These are phyloP conservation scores for Apodemus speciosus DNA, from an alignment of 2,113 vertebrate species.

Conservation along the genomic window DNA sequence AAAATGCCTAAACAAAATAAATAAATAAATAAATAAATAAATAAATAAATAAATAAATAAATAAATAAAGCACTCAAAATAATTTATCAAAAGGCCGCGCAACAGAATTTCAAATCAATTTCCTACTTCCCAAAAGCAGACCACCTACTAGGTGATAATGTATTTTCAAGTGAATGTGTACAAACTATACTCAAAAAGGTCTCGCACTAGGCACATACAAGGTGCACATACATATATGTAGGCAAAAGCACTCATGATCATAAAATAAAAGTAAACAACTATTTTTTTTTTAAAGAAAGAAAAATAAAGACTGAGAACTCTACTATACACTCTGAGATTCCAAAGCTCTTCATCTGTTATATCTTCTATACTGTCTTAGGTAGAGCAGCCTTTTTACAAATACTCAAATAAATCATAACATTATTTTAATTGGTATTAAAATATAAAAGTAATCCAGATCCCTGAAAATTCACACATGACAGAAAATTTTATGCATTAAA, in stretches of 20 bases:
- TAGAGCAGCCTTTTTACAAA: neutral
- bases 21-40: neutral
- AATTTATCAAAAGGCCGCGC: neutral
- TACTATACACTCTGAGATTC: neutral
- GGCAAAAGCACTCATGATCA: neutral
- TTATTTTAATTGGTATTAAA: slow-evolving; percentile 26
- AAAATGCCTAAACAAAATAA: neutral
- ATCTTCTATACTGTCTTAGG: neutral
- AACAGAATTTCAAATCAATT: slow-evolving; percentile 48
- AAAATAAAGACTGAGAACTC: neutral
- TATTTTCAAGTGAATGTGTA: slow-evolving; percentile 22
- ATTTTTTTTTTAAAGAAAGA: neutral
- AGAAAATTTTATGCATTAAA: neutral
- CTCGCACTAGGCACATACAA: neutral
- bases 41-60: no score
- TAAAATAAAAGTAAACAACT: neutral
- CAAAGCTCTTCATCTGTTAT: neutral
- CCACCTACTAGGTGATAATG: neutral
- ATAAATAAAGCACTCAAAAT: neutral
- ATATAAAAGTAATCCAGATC: neutral
- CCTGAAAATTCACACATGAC: slow-evolving; percentile 44
- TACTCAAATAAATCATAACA: slow-evolving; percentile 25
- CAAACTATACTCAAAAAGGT: neutral
- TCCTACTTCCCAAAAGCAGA: slow-evolving; percentile 31
- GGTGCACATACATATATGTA: neutral